These are phyloP conservation scores for Spheniscus humboldti DNA, from an alignment of 2,797 vertebrate species.

Conservation along the genomic window DNA sequence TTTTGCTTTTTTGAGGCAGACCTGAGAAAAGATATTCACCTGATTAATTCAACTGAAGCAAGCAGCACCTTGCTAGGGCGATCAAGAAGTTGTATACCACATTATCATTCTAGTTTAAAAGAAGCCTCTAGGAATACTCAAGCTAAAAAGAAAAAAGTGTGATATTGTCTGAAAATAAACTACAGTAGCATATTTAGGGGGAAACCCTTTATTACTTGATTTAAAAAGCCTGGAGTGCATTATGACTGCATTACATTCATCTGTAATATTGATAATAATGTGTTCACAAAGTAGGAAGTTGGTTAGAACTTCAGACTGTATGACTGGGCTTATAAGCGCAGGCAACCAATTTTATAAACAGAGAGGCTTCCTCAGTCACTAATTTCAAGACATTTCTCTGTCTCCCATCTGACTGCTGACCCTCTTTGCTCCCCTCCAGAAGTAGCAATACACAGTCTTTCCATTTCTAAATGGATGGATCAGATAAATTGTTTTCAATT, in stretches of 20 bases:
- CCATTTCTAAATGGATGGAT: neutral
- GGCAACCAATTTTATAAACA: neutral
- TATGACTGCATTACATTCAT: neutral
- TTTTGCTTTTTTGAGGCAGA: neutral
- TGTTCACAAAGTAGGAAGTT: neutral
- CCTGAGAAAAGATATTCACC: neutral
- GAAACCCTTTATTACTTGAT: neutral
- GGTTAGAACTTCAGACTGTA: neutral
- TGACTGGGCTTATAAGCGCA: neutral
- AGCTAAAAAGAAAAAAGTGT: neutral
- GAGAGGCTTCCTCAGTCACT: neutral
- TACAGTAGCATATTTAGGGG: neutral
- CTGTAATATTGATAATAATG: neutral
- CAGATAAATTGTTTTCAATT: neutral
- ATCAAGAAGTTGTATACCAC: neutral
- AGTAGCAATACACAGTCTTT: neutral
- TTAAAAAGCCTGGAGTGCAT: neutral
- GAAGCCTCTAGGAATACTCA: neutral
- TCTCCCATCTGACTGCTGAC: neutral
- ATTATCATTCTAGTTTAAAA: neutral
- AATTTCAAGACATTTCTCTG: neutral
- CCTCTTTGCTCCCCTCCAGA: neutral
- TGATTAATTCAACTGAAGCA: neutral
- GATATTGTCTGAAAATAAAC: neutral
- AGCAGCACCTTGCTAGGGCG: neutral